These are phyloP conservation scores for Drosophila littoralis DNA, from an alignment of 1,140 invertebrate species.

Conservation along the genomic window DNA sequence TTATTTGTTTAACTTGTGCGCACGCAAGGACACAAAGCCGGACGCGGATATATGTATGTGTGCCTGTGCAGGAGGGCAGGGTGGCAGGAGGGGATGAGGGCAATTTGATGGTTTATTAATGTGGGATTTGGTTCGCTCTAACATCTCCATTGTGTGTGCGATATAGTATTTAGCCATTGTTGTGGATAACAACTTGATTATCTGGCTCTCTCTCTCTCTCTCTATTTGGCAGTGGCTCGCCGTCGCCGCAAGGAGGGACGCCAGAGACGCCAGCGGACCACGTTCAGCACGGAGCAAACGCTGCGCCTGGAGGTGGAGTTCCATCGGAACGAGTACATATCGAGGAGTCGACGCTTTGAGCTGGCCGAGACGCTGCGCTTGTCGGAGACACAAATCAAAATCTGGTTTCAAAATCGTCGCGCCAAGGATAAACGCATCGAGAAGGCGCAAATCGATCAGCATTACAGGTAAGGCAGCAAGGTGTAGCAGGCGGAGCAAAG, in stretches of 20 bases:
- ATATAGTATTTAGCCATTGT: background rate
- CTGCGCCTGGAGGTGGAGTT: slow-evolving; percentile 95
- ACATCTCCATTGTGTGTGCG: slow-evolving; percentile 66
- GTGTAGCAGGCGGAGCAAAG: background rate
- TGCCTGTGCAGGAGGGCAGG: background rate
- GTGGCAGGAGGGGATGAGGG: background rate
- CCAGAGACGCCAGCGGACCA: slow-evolving; percentile 95
- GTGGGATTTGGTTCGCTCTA: slow-evolving; percentile 78
- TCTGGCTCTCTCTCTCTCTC: no score
- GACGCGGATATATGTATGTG: slow-evolving; percentile 4
- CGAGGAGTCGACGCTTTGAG: slow-evolving; percentile 93
- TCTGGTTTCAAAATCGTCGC: slow-evolving; percentile 98
- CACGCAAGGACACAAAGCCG: slow-evolving; percentile 60
- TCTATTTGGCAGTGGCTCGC: slow-evolving; percentile 89
- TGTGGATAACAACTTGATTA: slow-evolving; percentile 22
- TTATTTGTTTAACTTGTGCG: slow-evolving; percentile 75
- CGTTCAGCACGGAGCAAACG: slow-evolving; percentile 97
- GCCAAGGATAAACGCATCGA: slow-evolving; percentile 98
- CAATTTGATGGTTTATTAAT: slow-evolving; percentile 68
- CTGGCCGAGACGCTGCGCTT: slow-evolving; percentile 92
- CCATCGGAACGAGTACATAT: slow-evolving; percentile 95
- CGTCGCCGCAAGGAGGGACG: slow-evolving; percentile 93
- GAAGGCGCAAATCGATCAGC: slow-evolving; percentile 97
- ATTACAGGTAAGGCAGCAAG: slow-evolving; percentile 90
- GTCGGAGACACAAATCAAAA: slow-evolving; percentile 97